Conservation (phyloP, 2,113 vertebrate species). For the Lepisosteus oculatus region DNA sequence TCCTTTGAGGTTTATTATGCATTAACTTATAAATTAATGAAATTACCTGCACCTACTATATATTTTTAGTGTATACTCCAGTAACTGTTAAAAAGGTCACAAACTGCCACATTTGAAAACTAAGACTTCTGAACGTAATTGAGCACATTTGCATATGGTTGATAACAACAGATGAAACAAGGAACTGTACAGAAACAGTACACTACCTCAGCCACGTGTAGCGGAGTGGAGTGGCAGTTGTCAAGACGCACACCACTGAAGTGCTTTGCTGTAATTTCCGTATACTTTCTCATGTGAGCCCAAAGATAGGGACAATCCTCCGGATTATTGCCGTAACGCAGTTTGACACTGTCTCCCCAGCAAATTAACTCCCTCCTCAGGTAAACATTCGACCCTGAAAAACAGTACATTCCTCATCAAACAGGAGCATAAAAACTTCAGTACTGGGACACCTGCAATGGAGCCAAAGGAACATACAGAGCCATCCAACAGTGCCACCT, state of each 20-base stretch:
- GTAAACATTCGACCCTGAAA: conserved; percentile 86
- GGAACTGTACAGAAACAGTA: background rate
- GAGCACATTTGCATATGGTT: background rate
- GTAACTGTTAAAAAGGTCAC: too few species aligned
- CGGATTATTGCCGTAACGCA: conserved; percentile 85
- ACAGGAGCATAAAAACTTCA: background rate
- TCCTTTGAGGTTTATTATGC: too few species aligned
- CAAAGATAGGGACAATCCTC: conserved; percentile 93
- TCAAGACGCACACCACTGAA: conserved; percentile 91
- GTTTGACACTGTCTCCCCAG: conserved; percentile 94
- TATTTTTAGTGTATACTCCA: too few species aligned
- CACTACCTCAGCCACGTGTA: conserved; percentile 93
- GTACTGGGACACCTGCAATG: background rate
- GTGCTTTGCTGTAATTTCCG: conserved; percentile 83
- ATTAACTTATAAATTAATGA: too few species aligned
- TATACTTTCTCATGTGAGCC: conserved; percentile 94
- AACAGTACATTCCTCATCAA: background rate
- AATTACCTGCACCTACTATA: too few species aligned
- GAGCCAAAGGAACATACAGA: too few species aligned
- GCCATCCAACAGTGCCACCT: background rate
- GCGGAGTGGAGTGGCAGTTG: conserved; percentile 94
- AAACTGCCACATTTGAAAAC: too few species aligned
- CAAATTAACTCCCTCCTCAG: conserved; percentile 89
- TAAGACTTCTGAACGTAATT: background rate
- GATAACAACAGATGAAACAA: background rate